phyloP scores from a whole-genome alignment of 1,140 invertebrate genomes.

The Pachypeltis micranthus region DNA sequence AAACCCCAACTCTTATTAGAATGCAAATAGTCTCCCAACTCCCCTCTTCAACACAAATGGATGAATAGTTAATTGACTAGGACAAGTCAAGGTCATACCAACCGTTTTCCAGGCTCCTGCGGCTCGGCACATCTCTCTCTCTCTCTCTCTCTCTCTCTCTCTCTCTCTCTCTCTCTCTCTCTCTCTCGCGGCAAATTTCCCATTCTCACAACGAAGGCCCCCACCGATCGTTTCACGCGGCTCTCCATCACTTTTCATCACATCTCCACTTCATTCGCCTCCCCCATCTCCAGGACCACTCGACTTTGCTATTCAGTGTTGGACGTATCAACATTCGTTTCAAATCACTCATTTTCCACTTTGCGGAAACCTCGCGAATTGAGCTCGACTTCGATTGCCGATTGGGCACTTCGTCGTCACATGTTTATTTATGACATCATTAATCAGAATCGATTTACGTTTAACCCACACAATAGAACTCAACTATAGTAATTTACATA shows the following conservation, averaged over 20 bases:
- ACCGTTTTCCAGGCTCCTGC: too few species aligned
- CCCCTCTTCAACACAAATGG: neutral
- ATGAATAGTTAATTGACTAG: conserved; percentile 3
- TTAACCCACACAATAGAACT: too few species aligned
- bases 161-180: conserved; percentile 1
- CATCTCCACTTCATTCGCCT: neutral
- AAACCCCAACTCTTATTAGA: neutral
- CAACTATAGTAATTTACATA: too few species aligned
- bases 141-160: neutral
- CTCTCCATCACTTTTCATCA: neutral
- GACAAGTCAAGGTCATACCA: conserved; percentile 2
- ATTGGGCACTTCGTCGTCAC: too few species aligned
- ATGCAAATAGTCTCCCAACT: conserved; percentile 7
- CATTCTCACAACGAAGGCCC: neutral
- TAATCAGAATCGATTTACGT: too few species aligned
- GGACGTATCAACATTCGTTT: neutral
- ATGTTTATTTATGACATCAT: too few species aligned
- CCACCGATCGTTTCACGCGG: neutral
- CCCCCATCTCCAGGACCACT: neutral
- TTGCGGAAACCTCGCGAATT: too few species aligned
- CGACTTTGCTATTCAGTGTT: neutral
- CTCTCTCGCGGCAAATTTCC: neutral
- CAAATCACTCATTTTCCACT: neutral
- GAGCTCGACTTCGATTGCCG: too few species aligned
- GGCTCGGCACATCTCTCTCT: neutral